Evolutionary conservation across 2,113 vertebrate species (phyloP), one percentile per base, ranked within the genome.

Genomic region (Phasianus colchicus): DNA sequence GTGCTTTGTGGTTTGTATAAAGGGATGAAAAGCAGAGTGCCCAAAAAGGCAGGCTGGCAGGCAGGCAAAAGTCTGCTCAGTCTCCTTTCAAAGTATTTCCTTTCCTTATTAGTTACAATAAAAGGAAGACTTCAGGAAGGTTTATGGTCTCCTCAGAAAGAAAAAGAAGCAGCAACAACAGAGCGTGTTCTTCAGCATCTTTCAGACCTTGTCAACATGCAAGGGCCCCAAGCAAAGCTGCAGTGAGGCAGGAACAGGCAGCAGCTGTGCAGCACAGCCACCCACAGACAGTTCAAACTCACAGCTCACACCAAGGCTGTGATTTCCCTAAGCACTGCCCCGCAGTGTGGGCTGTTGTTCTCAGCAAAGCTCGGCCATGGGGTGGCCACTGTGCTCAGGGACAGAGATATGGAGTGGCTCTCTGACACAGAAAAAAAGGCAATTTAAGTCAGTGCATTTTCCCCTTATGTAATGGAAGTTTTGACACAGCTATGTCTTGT

Each of bases 281-380:
- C 15, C 43, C 42, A 48, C 38, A 58, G 13, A 42, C 1, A 27
- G 50, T 4, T 58, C 24, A 22, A 58, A 42, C 15, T 83, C 64
- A 27, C 19, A 27, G 60, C 18, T 36, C 52, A 40, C 17, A 34
- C 14, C 45, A 18, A 71, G 43, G 32, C 70, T 80, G 21, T 32
- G 38, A 42, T 20, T 75, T 55, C 13, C n/a, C 57, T 11, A 48
- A 60, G 60, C 34, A 38, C 2, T 54, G 36, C 11, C 34, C 19
- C 10, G 27, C 6, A 48, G 3, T 8, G 55, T 0, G 0, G 32
- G 40, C 38, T 43, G 84, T 42, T 8, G 25, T 32, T 40, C 52
- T 38, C 50, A 66, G 40, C 38, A 61, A 71, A 48, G 30, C 34
- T 45, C 38, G 54, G 19, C 63, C 29, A 19, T 1, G 29, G 9